Evolutionary conservation across 2,113 vertebrate genomes (phyloP).

Genomic region (Prionailurus bengalensis): DNA sequence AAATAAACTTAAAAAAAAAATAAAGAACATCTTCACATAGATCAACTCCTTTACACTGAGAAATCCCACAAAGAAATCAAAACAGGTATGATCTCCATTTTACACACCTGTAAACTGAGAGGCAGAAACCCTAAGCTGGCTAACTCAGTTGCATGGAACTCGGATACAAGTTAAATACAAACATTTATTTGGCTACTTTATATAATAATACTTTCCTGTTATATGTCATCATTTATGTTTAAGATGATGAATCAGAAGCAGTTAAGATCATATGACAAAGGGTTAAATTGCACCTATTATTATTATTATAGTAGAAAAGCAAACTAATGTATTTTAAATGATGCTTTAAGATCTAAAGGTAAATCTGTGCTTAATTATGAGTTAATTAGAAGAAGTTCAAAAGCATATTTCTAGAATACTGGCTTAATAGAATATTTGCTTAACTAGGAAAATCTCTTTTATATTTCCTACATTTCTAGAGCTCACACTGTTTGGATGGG

Average conservation of each 20-base stretch:
- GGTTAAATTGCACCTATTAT: not conserved
- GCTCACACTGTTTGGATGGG: not conserved
- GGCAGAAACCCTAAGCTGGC: not conserved
- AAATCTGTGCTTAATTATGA: slow-evolving; percentile 5
- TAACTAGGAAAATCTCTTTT: not conserved
- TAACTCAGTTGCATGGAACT: not conserved
- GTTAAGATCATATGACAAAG: not conserved
- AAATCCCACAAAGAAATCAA: not conserved
- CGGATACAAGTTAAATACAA: not conserved
- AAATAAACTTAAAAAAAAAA: too few species aligned
- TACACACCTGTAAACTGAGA: not conserved
- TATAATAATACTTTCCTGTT: not conserved
- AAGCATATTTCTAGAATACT: not conserved
- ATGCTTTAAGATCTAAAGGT: slow-evolving; percentile 34
- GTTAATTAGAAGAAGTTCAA: slow-evolving; percentile 20
- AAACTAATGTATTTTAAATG: not conserved
- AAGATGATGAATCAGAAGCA: slow-evolving; percentile 16
- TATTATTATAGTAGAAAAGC: not conserved
- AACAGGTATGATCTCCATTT: not conserved
- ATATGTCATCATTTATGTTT: not conserved
- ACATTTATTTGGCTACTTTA: not conserved
- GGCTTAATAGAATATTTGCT: not conserved
- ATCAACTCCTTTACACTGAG: not conserved
- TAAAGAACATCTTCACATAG: not conserved
- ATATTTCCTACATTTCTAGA: not conserved